Conservation (phyloP, 2,888 invertebrate genomes). For the Cantharis lateralis region DNA sequence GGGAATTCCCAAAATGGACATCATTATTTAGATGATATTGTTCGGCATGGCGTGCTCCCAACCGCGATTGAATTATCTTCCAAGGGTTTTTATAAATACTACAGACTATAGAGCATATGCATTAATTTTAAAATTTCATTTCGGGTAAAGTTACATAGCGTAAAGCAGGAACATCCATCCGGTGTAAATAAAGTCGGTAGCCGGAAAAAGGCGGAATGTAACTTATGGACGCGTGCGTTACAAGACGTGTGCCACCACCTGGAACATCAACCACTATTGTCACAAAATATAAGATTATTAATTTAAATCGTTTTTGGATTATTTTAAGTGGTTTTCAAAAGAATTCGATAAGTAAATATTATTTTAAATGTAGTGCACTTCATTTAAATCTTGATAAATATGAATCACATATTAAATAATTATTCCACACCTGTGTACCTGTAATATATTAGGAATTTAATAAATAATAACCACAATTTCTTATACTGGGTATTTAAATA, state of each 20-base stretch:
- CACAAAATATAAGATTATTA: background rate
- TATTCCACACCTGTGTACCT: background rate
- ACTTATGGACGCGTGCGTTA: conserved; percentile 29
- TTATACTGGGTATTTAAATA: background rate
- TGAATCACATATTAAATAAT: background rate
- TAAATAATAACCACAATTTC: background rate
- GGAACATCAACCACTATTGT: conserved; percentile 12
- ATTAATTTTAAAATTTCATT: conserved; percentile 31
- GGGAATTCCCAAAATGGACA: background rate
- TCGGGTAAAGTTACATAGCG: conserved; percentile 35
- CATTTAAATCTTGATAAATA: background rate
- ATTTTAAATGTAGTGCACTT: background rate
- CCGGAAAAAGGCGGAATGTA: conserved; percentile 25
- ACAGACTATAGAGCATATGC: conserved; percentile 32
- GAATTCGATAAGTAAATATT: background rate
- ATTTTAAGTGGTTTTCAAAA: background rate
- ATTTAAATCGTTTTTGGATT: background rate
- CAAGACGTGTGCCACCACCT: conserved; percentile 22
- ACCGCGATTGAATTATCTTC: background rate
- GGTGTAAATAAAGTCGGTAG: conserved; percentile 35
- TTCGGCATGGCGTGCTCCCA: background rate
- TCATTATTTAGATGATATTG: too few species aligned
- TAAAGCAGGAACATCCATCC: conserved; percentile 42
- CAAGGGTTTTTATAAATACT: background rate
- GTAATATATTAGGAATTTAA: background rate